phyloP scores from a whole-genome alignment of 2,888 invertebrate species.

The Stratiomys singularior region DNA sequence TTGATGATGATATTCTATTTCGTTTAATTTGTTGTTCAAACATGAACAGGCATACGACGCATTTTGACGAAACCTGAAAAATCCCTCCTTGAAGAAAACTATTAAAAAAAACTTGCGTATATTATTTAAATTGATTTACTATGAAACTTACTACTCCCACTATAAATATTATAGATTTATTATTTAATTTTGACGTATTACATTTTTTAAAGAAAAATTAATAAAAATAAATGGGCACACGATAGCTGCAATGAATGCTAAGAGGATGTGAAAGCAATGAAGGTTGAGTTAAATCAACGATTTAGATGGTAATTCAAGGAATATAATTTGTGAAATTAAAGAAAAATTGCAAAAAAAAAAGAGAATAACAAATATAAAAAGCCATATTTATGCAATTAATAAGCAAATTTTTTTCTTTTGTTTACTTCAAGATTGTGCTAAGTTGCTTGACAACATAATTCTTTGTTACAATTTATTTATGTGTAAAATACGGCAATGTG shows the following conservation, averaged over 20 bases:
- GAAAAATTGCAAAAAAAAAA: conserved; percentile 17
- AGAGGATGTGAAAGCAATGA: not conserved
- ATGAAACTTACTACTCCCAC: not conserved
- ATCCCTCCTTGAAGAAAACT: not conserved
- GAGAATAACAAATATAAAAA: conserved; percentile 27
- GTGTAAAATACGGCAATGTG: no score
- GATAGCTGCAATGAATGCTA: no score
- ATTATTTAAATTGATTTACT: conserved; percentile 4
- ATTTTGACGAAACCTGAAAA: not conserved
- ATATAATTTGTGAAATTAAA: not conserved
- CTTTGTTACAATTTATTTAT: no score
- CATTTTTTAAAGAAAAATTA: not conserved
- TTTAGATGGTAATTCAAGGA: not conserved
- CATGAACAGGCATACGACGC: not conserved
- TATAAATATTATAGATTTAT: not conserved
- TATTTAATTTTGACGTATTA: conserved; percentile 1
- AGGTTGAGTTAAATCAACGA: not conserved
- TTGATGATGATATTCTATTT: not conserved
- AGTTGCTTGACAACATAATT: not conserved
- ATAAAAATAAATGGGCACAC: not conserved
- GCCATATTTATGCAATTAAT: conserved; percentile 43
- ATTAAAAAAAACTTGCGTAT: not conserved
- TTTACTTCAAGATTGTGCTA: not conserved
- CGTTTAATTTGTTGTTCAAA: not conserved
- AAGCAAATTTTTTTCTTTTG: not conserved